phyloP scores from a whole-genome alignment of 2,888 invertebrate genomes.

The Autographa pulchrina region DNA sequence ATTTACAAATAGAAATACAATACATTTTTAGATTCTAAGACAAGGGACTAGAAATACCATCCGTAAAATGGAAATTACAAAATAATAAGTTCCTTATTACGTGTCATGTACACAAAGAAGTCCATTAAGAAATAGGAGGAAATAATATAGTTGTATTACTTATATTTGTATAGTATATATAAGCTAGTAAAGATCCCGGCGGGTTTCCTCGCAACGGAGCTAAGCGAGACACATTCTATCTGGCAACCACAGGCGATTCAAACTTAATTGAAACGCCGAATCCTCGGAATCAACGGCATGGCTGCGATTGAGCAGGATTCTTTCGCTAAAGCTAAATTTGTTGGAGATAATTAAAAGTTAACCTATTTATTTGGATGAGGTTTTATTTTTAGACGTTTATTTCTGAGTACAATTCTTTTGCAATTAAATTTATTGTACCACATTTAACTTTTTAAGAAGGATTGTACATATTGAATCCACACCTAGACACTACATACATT shows the following conservation, averaged over 20 bases:
- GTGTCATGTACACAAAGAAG: constrained; percentile 9
- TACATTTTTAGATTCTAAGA: neutral
- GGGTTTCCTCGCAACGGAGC: constrained; percentile 8
- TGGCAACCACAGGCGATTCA: constrained; percentile 39
- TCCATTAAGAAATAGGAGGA: neutral
- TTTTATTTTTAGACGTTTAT: neutral
- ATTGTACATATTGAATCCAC: too few species aligned
- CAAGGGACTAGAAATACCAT: neutral
- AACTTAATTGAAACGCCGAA: constrained; percentile 71
- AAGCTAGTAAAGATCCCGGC: constrained; percentile 11
- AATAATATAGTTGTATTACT: constrained; percentile 11
- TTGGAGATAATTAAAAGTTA: constrained; percentile 17
- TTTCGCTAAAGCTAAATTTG: constrained; percentile 31
- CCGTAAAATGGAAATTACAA: neutral
- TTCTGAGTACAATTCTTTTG: neutral
- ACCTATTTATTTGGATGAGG: constrained; percentile 27
- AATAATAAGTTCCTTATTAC: constrained; percentile 15
- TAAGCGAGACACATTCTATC: constrained; percentile 34
- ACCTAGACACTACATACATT: too few species aligned
- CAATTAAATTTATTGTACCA: too few species aligned
- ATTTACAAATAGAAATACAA: too few species aligned
- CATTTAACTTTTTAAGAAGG: too few species aligned
- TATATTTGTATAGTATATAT: neutral
- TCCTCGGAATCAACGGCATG: constrained; percentile 52
- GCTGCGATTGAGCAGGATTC: constrained; percentile 27